These are phyloP conservation scores for Sphenodon punctatus DNA, from an alignment of 2,797 vertebrate genomes.

Conservation along the genomic window DNA sequence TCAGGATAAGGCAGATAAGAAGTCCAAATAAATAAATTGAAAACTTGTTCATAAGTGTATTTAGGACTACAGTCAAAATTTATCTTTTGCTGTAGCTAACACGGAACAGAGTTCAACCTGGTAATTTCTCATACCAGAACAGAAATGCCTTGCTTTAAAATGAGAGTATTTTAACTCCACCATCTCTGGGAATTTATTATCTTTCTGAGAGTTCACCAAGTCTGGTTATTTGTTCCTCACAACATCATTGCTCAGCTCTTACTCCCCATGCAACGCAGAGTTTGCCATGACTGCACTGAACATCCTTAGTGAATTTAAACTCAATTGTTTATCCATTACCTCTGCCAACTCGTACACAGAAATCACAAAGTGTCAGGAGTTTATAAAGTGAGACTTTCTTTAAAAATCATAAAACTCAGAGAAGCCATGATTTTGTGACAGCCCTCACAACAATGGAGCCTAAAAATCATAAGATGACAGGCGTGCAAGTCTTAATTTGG, in stretches of 20 bases:
- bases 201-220: not conserved
- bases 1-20: too few relatives aligned
- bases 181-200: fast-evolving
- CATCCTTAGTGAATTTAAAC: not conserved
- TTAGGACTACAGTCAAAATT: too few relatives aligned
- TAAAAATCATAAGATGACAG: not conserved
- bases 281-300: not conserved
- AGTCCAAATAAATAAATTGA: too few relatives aligned
- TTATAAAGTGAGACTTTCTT: not conserved
- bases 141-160: fast-evolving
- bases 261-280: not conserved
- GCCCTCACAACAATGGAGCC: not conserved
- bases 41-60: too few relatives aligned
- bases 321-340: not conserved
- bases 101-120: not conserved
- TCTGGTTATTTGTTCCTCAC: not conserved
- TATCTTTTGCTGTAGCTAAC: not conserved
- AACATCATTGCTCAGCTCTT: not conserved
- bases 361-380: not conserved
- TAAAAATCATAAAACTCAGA: not conserved
- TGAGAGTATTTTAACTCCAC: not conserved
- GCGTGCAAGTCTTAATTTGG: not conserved
- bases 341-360: not conserved
- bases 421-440: not conserved
- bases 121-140: not conserved